Evolutionary conservation across 23 tunicate genomes (phyloP), one percentile per base, ranked within the genome.

Genomic region (Corella eumyota): DNA sequence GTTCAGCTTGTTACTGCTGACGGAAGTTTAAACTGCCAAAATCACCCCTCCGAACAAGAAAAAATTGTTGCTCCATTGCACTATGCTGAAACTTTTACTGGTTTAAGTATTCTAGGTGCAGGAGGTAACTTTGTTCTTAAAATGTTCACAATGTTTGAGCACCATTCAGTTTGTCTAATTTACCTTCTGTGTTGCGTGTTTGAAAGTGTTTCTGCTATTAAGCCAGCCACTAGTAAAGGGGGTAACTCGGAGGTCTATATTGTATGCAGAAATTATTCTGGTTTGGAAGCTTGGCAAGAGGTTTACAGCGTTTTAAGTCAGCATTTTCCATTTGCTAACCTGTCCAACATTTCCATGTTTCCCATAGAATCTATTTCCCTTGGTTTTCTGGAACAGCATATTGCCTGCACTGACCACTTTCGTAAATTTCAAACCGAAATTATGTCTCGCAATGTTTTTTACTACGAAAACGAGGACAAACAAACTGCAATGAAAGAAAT

Each of bases 191-290:
- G 69, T 40, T 73, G 78, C 63, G 6, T 73, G 25, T 88, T 88
- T 46, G 45, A 55, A 4, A 11, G 26, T 32, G 81, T 88, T 2
- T 49, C 72, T 29, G 77, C 79, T 21, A 30, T 54, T 11, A 88
- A 88, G 58, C 96, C 88, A 1, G 81, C 88, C 24, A 88, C 88
- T 1, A 88, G 96, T 49, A 88, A 88, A 72, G 81, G 74, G 15
- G 96, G 96, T 0, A 88, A 88, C 56, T 88, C 96, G 19, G 96
- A 88, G 46, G 72, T 79, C 22, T 88, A 88, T 64, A 81, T 88
- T 25, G 76, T 88, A n/a, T 79, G 86, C 1, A 76, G 36, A 9
- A 64, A 44, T 62, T 88, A 44, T 48, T 47, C 71, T 53, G 88
- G 88, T 2, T 21, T 9, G 3, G 72, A 72, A 6, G 34, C 55